A percentile compares a stretch with the other conserved stretches of the same genome.
These are phyloP conservation scores for Chiridota heheva DNA, from an alignment of 35 echinoderm and acorn worm species.

Conservation along the genomic window DNA sequence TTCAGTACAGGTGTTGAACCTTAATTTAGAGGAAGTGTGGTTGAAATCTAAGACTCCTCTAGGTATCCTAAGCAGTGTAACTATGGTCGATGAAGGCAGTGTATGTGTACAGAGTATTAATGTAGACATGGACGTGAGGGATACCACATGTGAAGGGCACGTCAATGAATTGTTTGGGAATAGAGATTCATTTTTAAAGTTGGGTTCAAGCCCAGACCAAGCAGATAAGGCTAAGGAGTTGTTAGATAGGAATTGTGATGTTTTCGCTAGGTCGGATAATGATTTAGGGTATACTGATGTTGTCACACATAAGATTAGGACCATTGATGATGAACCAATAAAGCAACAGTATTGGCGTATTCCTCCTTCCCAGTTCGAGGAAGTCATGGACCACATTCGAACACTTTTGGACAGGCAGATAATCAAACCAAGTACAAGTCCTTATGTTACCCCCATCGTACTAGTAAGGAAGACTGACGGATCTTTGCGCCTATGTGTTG, in stretches of 20 bases:
- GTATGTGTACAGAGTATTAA: background rate
- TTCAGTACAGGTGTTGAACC: too few relatives aligned
- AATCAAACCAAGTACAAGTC: constrained; percentile 19
- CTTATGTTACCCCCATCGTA: constrained; percentile 58
- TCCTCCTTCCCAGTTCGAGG: constrained; percentile 27
- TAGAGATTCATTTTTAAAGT: background rate
- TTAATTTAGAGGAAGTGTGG: background rate
- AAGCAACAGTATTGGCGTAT: constrained; percentile 24
- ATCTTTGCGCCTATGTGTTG: constrained; percentile 36
- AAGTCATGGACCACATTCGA: constrained; percentile 21
- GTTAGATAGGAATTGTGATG: background rate
- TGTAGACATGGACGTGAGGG: background rate
- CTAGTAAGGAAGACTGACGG: constrained; percentile 60
- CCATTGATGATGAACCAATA: background rate
- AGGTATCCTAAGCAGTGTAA: background rate
- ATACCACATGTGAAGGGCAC: background rate
- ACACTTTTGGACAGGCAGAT: constrained; percentile 3
- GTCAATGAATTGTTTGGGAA: too few relatives aligned
- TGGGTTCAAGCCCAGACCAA: background rate
- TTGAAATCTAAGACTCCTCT: background rate
- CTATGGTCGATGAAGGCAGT: background rate
- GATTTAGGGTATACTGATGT: constrained; percentile 7
- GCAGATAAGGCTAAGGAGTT: background rate
- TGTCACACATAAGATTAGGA: background rate
- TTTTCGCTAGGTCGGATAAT: background rate